Conservation (phyloP, 2,888 invertebrate genomes). For the Neoitamus cyanurus region DNA sequence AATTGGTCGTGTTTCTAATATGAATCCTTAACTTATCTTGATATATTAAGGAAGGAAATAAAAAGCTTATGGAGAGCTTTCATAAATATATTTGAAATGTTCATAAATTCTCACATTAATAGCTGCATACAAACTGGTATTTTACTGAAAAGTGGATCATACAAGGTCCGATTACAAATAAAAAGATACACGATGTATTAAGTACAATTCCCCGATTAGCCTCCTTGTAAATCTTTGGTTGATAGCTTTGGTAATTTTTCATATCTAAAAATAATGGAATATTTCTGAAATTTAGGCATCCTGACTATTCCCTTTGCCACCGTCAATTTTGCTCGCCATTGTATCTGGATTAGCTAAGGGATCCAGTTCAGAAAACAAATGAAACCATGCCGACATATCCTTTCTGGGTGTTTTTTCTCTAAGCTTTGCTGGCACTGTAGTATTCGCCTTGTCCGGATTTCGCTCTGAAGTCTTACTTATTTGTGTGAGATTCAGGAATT, state of each 20-base stretch:
- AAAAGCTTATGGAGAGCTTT: background rate
- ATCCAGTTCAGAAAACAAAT: conserved; percentile 92
- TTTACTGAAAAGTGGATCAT: conserved; percentile 9
- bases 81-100: conserved; percentile 38
- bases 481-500: conserved; percentile 50
- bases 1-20: too few relatives aligned
- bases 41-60: background rate
- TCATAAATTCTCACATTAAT: conserved; percentile 13
- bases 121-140: conserved; percentile 29
- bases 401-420: conserved; percentile 62
- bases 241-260: conserved; percentile 8
- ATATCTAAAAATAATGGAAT: background rate
- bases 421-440: conserved; percentile 7
- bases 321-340: conserved; percentile 59
- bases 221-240: conserved; percentile 34
- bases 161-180: conserved; percentile 4
- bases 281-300: conserved; percentile 64
- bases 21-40: too few relatives aligned
- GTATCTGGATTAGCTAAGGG: conserved; percentile 87
- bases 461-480: conserved; percentile 34
- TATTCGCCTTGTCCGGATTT: background rate
- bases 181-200: background rate
- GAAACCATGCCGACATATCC: conserved; percentile 80
- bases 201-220: conserved; percentile 26
- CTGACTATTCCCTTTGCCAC: conserved; percentile 67